phyloP scores from a whole-genome alignment of 2,113 vertebrate genomes.

The Ochotona curzoniae region DNA sequence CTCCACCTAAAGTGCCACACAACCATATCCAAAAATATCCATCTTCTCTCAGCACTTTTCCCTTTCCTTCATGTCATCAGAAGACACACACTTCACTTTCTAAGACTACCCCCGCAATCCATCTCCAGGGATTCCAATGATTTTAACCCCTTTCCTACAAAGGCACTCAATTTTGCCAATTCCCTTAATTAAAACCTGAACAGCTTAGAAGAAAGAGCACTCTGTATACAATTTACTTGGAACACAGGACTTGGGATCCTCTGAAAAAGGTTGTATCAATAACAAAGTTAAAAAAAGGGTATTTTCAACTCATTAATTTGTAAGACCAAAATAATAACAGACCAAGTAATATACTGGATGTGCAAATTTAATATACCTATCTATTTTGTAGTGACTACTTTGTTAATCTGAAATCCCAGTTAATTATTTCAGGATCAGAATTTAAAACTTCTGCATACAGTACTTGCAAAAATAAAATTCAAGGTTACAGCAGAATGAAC shows the following conservation, averaged over 20 bases:
- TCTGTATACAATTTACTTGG: slow-evolving; percentile 12
- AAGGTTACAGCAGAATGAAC: neutral
- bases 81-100: too few relatives aligned
- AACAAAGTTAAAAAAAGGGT: neutral
- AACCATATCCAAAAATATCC: neutral
- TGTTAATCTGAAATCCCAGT: neutral
- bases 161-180: neutral
- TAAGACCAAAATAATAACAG: neutral
- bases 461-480: slow-evolving; percentile 41
- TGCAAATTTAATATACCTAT: neutral
- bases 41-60: neutral
- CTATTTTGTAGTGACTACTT: neutral
- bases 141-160: slow-evolving; percentile 5
- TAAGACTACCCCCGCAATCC: too few relatives aligned
- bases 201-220: neutral
- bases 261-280: neutral
- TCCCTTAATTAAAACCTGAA: slow-evolving; percentile 18
- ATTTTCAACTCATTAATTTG: neutral
- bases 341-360: neutral
- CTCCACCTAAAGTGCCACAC: neutral
- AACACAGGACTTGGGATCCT: neutral
- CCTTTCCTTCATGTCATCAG: neutral
- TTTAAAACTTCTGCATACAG: neutral
- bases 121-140: neutral
- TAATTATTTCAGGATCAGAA: neutral